Evolutionary conservation across 2,113 vertebrate species (phyloP), one percentile per base, ranked within the genome.

Genomic region (Heterotilapia buettikoferi): DNA sequence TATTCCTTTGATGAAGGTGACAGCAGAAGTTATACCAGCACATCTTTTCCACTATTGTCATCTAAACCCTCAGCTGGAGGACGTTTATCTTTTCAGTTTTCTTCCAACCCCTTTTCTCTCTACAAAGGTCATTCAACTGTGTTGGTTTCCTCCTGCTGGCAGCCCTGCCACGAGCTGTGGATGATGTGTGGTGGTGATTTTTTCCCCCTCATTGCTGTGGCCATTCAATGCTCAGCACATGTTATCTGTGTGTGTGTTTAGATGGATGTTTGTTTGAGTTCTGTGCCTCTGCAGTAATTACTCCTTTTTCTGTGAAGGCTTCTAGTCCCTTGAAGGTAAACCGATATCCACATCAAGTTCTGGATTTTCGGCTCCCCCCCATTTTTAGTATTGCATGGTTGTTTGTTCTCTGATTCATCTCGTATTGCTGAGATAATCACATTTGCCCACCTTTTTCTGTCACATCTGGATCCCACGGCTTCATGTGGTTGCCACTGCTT

Each of bases 401-500:
- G 18, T 80, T 38, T 45, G 26, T 84, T 57, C n/a, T 52, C n/a
- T 76, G 79, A 56, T 89, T 83, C 26, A 76, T 88, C 50, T 24
- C 9, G n/a, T 56, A 68, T 84, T 31, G 43, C 63, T 59, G 68
- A 81, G 12, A 88, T 87, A 43, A 63, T 57, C 87, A 63, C 43
- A 80, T 79, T 31, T 59, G 80, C 54, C 78, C 40, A 59, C 83
- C 66, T 76, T 83, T 90, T 86, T 59, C 26, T 54, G 47, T 86
- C 63, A 82, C 84, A 87, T 92, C 87, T 90, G 90, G 80, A 89
- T 89, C 50, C 19, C 47, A 57, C 33, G 63, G 66, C 82, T 85
- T 93, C 79, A 45, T 85, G 76, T 50, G 84, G 85, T 90, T 83
- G 61, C 82, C 86, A 61, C 82, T 88, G 68, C 84, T 80, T 86